Base-by-base conservation (phyloP, 2,797 vertebrate species). In the Euthynnus affinis region DNA sequence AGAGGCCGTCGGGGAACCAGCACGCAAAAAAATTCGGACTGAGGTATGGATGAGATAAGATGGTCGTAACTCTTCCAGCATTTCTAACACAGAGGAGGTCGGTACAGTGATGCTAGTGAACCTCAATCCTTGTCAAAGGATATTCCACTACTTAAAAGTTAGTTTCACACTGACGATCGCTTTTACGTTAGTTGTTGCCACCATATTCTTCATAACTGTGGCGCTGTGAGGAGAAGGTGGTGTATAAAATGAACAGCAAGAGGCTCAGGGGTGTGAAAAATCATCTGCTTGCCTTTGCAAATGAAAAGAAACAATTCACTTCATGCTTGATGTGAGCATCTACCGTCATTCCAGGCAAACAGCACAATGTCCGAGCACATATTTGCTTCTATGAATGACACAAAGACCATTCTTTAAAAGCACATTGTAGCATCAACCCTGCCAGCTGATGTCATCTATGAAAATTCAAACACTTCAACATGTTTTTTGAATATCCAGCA, bases 41-140 rank as follows among this genome's bases (percentile, higher is more conserved):
- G 88, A 91, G 90, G 91, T 91, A 89, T 13, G 77, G 78, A 85
- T 59, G 79, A 87, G 68, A 85, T 17, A 66, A 55, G 81, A 87
- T 88, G 79, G 53, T 85, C 61, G 1, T 2, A 56, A 71, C 72
- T 84, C 86, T 83, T 93, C 89, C 93, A 94, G 92, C 93, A 92
- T 89, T 72, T 88, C 52, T 81, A 73, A 66, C 20, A 74, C 46
- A 29, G 56, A 55, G 63, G 73, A 46, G 57, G 60, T 56, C 5
- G 55, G 56, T 74, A 55, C 60, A 62, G 53, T n/a, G 67, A 81
- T 25, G 55, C 48, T n/a, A 46, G 34, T 34, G 23, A 73, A 71
- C 74, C 67, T 82, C 69, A 59, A 70, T 65, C 66, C 48, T 62
- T 46, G 42, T n/a, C 62, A 78, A 12, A 42, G 53, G 42, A 57